These are phyloP conservation scores for Himalopsyche anomala DNA, from an alignment of 2,888 invertebrate genomes.

Conservation along the genomic window DNA sequence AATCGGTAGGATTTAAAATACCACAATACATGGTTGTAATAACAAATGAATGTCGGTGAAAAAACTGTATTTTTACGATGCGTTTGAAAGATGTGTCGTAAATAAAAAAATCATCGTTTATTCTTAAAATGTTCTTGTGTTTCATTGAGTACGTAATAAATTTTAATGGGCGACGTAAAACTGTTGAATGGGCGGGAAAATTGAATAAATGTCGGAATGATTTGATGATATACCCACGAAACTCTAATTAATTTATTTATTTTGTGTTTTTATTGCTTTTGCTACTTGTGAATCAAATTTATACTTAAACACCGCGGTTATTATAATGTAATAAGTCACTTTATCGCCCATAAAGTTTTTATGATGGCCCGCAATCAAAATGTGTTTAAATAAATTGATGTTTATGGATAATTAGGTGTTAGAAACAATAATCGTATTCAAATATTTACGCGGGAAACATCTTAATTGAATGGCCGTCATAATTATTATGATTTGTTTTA, in stretches of 20 bases:
- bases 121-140: background rate
- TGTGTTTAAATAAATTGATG: constrained; percentile 7
- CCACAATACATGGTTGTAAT: no score
- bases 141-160: constrained; percentile 10
- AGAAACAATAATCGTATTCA: background rate
- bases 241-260: constrained; percentile 13
- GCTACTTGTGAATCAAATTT: constrained; percentile 24
- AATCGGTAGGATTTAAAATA: no score
- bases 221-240: constrained; percentile 23
- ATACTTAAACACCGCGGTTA: background rate
- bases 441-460: background rate
- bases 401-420: background rate
- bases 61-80: no score
- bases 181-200: constrained; percentile 12
- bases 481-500: no score
- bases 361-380: constrained; percentile 9
- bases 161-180: background rate
- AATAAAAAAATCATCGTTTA: no score
- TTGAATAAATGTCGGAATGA: constrained; percentile 4
- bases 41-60: no score
- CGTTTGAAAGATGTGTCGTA: no score
- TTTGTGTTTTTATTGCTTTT: constrained; percentile 17
- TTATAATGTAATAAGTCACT: constrained; percentile 4
- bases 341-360: constrained; percentile 1
- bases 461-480: constrained; percentile 2